These are phyloP conservation scores for Xestia rhomboidea DNA, from an alignment of 2,888 invertebrate genomes.

Conservation along the genomic window DNA sequence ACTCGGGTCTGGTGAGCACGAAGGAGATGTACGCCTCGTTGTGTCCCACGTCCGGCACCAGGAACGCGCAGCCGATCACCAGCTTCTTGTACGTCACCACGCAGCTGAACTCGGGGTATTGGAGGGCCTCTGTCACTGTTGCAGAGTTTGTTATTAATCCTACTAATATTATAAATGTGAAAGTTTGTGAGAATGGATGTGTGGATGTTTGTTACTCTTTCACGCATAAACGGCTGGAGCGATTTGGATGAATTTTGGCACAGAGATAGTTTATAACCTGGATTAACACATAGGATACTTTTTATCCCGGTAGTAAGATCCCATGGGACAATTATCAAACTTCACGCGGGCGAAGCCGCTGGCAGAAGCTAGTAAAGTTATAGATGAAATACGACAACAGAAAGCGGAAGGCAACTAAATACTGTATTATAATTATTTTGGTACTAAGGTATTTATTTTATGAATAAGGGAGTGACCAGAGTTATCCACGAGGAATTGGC, in stretches of 20 bases:
- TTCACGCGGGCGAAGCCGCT: no score
- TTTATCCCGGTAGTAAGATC: no score
- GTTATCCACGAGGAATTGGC: background rate
- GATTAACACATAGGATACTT: no score
- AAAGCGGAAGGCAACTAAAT: background rate
- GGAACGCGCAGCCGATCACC: conserved; percentile 96
- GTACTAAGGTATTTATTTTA: background rate
- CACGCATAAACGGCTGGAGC: no score
- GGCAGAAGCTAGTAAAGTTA: no score
- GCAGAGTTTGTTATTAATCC: background rate
- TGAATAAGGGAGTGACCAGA: background rate
- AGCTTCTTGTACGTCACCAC: conserved; percentile 95
- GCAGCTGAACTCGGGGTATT: conserved; percentile 98
- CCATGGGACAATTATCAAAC: no score
- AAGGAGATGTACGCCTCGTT: conserved; percentile 97
- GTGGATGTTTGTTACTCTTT: no score
- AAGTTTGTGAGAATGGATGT: no score
- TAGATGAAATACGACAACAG: background rate
- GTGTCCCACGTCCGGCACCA: conserved; percentile 95
- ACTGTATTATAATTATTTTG: background rate
- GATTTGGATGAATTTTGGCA: no score
- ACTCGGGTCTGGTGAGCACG: conserved; percentile 96
- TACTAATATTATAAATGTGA: no score
- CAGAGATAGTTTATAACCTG: no score
- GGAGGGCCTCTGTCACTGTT: conserved; percentile 95